Percentiles rank a stretch among this genome's conserved stretches.
Conservation (phyloP, 2,888 invertebrate genomes). For the Harpalus rubripes region DNA sequence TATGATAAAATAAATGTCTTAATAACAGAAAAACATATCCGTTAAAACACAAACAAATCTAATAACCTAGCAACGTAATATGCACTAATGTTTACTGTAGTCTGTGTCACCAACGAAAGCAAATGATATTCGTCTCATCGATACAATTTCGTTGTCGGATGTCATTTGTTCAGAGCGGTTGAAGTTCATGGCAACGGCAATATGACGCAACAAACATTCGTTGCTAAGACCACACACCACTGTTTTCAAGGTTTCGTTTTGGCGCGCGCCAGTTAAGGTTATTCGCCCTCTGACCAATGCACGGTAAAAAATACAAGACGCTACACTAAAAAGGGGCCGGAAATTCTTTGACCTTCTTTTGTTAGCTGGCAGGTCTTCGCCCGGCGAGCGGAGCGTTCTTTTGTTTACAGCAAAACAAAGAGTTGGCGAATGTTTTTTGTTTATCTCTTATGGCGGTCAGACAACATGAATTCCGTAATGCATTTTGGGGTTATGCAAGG, state of each 20-base stretch:
- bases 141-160: conserved; percentile 31
- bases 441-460: conserved; percentile 7
- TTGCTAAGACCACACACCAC: conserved; percentile 49
- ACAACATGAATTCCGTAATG: conserved; percentile 13
- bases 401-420: conserved; percentile 4
- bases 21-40: background rate
- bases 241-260: conserved; percentile 52
- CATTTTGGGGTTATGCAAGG: conserved; percentile 2
- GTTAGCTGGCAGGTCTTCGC: conserved; percentile 34
- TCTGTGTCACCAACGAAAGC: background rate
- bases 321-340: conserved; percentile 58
- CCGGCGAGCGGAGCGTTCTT: conserved; percentile 1
- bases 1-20: background rate
- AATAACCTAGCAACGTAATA: background rate
- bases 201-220: conserved; percentile 60
- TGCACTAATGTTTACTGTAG: background rate
- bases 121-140: conserved; percentile 15
- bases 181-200: conserved; percentile 60
- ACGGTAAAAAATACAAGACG: conserved; percentile 42
- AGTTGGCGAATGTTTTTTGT: conserved; percentile 41
- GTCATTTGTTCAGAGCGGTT: conserved; percentile 50
- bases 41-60: conserved; percentile 12
- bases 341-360: conserved; percentile 67
- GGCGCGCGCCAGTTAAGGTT: conserved; percentile 47
- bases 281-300: conserved; percentile 53